A percentile compares a stretch with the other conserved stretches of the same genome.
These are phyloP conservation scores for Scolanthus callimorphus DNA, from an alignment of 92 coral and sea anemone genomes.

Conservation along the genomic window DNA sequence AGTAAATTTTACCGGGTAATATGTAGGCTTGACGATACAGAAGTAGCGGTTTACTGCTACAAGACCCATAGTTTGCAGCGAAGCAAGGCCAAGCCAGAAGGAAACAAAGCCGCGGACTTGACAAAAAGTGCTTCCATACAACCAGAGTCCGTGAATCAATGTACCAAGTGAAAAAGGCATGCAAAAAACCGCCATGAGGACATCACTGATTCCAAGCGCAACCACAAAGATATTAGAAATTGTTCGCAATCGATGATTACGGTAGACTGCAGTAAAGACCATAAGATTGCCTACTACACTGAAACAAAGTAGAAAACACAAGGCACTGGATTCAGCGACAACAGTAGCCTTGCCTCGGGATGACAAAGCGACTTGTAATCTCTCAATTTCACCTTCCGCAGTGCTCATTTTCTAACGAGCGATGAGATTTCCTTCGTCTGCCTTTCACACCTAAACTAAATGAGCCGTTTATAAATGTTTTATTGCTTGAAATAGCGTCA, in stretches of 20 bases:
- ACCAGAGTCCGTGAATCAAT: constrained; percentile 40
- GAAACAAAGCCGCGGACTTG: constrained; percentile 48
- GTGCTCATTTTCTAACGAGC: too few species aligned
- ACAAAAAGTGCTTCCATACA: constrained; percentile 20
- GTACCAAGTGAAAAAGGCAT: constrained; percentile 55
- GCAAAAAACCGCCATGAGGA: constrained; percentile 40
- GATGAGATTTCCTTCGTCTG: too few species aligned
- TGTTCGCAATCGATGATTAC: constrained; percentile 46
- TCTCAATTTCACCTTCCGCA: too few species aligned
- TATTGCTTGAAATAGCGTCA: too few species aligned
- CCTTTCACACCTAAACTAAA: too few species aligned
- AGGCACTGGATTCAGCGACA: constrained; percentile 5
- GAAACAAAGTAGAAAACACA: constrained; percentile 9
- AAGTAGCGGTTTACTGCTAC: constrained; percentile 51
- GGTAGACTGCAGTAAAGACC: constrained; percentile 34
- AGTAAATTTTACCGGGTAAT: constrained; percentile 19
- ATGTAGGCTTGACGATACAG: constrained; percentile 29
- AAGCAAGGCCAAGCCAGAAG: constrained; percentile 39
- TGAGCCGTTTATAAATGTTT: too few species aligned
- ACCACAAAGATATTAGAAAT: constrained; percentile 46
- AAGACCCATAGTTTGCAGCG: constrained; percentile 51
- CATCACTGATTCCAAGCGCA: constrained; percentile 55
- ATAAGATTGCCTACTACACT: constrained; percentile 33
- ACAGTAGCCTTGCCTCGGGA: neutral
- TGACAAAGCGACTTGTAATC: too few species aligned